These are phyloP conservation scores for Parotocinclus haroldoi DNA, from an alignment of 2,797 vertebrate species.

Conservation along the genomic window DNA sequence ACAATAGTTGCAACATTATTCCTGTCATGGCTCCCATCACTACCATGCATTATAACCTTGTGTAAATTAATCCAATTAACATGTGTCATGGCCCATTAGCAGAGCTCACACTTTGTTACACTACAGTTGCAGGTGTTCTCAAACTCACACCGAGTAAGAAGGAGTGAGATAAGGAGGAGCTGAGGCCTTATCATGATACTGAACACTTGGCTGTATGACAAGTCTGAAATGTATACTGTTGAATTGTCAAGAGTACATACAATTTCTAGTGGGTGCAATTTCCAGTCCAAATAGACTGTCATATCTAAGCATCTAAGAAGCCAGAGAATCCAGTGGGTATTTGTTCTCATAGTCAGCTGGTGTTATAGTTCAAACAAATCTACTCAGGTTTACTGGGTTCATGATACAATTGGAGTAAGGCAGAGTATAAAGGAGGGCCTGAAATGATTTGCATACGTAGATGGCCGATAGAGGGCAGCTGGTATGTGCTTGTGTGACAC, in stretches of 20 bases:
- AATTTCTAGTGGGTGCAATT: conserved; percentile 14
- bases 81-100: not conserved
- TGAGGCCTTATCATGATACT: conserved; percentile 17
- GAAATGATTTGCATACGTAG: no score
- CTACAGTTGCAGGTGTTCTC: not conserved
- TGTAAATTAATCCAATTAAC: conserved; percentile 13
- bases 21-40: not conserved
- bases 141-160: not conserved
- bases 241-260: conserved; percentile 33
- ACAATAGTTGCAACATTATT: no score
- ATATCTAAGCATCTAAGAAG: conserved; percentile 21
- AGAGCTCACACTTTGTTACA: conserved; percentile 3
- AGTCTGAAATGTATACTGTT: conserved; percentile 35
- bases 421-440: not conserved
- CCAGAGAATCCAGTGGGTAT: not conserved
- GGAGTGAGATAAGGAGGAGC: conserved; percentile 16
- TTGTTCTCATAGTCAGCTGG: conserved; percentile 19
- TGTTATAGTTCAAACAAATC: conserved; percentile 8
- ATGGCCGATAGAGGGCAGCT: no score
- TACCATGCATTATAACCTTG: not conserved
- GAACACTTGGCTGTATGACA: not conserved
- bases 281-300: conserved; percentile 5
- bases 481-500: no score
- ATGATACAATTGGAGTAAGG: not conserved
- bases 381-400: not conserved